phyloP scores from a whole-genome alignment of 2,797 vertebrate genomes.

The Halcyon chelicuti region DNA sequence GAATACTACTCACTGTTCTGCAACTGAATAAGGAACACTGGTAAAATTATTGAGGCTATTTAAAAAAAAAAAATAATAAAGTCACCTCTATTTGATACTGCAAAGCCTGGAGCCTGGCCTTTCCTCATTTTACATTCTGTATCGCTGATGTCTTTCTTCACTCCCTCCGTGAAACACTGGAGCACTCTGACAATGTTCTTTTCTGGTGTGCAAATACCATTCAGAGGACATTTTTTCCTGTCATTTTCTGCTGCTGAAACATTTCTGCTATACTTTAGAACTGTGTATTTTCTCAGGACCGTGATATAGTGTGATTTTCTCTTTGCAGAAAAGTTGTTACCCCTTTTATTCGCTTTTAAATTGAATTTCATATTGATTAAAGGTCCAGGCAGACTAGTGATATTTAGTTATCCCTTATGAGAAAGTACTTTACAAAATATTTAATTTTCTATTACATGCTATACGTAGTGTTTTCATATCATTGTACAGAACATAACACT shows the following conservation, averaged over 20 bases:
- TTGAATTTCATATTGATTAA: slow-evolving; percentile 1
- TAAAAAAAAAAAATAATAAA: neutral
- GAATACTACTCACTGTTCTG: neutral
- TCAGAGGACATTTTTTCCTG: neutral
- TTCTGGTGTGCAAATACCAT: slow-evolving; percentile 19
- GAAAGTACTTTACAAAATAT: neutral
- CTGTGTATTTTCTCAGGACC: neutral
- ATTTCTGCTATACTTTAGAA: slow-evolving; percentile 30
- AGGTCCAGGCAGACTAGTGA: neutral
- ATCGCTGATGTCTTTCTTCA: neutral
- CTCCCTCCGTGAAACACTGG: neutral
- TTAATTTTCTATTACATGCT: slow-evolving; percentile 36
- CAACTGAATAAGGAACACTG: neutral
- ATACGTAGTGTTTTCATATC: neutral
- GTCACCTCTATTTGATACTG: neutral
- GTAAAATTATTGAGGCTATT: neutral
- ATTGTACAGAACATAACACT: neutral
- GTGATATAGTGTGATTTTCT: neutral
- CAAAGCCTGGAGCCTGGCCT: slow-evolving; percentile 1
- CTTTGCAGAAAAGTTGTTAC: neutral
- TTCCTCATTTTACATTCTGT: neutral
- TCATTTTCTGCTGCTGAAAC: slow-evolving; percentile 6
- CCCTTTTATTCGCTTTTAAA: slow-evolving; percentile 38
- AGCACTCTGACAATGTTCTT: neutral
- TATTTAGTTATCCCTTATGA: neutral